Evolutionary conservation across 2,888 invertebrate genomes (phyloP).

Genomic region (Mimachlamys varia): DNA sequence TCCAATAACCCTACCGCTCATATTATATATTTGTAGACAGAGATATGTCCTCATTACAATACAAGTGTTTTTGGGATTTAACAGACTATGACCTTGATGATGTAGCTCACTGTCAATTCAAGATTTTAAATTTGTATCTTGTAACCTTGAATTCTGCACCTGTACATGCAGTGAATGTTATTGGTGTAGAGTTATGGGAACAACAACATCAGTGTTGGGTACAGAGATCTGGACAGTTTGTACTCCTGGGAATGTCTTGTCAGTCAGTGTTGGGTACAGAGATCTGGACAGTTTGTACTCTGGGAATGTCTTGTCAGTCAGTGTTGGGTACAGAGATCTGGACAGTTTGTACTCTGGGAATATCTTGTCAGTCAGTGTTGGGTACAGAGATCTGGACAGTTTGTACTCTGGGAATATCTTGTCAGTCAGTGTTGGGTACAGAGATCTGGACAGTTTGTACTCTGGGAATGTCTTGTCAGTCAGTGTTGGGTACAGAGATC

Average conservation of each 20-base stretch:
- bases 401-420: constrained; percentile 1
- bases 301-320: background rate
- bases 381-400: background rate
- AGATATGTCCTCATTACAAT: no score
- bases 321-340: background rate
- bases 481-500: no score
- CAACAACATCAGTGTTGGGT: background rate
- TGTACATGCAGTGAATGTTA: background rate
- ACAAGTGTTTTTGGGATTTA: no score
- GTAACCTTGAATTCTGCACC: no score
- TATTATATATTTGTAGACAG: no score
- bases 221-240: background rate
- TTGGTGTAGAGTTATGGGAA: background rate
- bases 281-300: constrained; percentile 12
- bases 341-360: constrained; percentile 1
- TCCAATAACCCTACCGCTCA: no score
- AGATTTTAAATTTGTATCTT: no score
- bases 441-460: constrained; percentile 13
- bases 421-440: no score
- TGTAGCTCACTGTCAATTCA: no score
- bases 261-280: no score
- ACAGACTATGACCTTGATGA: no score
- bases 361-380: background rate
- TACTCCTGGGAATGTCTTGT: constrained; percentile 4
- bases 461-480: background rate